Evolutionary conservation across 2,888 invertebrate species (phyloP), one percentile per base, ranked within the genome.

Genomic region (Eurytoma adleriae): DNA sequence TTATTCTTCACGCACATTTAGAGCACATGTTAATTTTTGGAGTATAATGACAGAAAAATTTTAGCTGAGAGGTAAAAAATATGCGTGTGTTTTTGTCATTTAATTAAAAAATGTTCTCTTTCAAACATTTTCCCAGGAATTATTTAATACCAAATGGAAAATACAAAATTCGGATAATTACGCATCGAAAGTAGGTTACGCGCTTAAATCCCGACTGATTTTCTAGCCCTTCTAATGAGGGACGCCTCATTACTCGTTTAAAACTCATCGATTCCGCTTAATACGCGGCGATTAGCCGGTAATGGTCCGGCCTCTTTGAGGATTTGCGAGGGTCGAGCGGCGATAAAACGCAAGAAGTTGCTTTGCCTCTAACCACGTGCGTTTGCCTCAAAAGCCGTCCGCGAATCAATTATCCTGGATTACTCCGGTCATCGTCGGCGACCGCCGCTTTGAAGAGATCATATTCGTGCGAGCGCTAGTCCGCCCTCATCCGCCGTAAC

Each of bases 251-350:
- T 64, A 40, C 64, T 64, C 73, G 18, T 18, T 52, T 54, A 72
- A 72, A 61, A 50, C 13, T 71, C 71, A 50, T 62, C 52, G 24
- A 52, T 64, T 40, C 64, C 0, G 62, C 27, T 64, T 73, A 73
- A 73, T 73, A 73, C 64, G 16, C 30, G 0, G 56, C 64, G 73
- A 73, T 73, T 73, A 73, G 40, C 54, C 10, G 61, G 48, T 1
- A 13, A 40, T 56, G 72, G 59, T 24, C 56, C 30, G n/a, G 14
- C 27, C n/a, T n/a, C 48, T 61, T 62, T 64, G 64, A 64, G 64
- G 64, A 64, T 64, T 64, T 62, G 3, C n/a, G 16, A 12, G 2
- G 40, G 40, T 30, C n/a, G 18, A n/a, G 2, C 40, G 40, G 5
- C 40, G 40, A 40, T 40, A 40, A 40, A 40, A 40, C 40, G 40